A percentile compares a stretch with the other conserved stretches of the same genome.
phyloP scores from a whole-genome alignment of 2,113 vertebrate species.

The Hemiprocne comata region DNA sequence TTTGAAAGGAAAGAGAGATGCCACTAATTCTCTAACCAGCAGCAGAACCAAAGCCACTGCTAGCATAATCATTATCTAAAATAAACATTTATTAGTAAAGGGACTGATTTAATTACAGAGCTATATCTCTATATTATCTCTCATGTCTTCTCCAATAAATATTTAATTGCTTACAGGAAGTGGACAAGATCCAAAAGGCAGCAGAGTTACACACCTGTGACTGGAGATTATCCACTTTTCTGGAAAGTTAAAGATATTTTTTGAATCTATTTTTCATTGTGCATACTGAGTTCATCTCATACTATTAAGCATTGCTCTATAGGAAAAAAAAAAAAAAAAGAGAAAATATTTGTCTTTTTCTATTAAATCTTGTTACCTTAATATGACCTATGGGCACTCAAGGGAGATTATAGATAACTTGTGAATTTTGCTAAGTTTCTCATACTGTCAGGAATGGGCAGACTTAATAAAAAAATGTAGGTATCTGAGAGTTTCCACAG shows the following conservation, averaged over 20 bases:
- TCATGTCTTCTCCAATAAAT: neutral
- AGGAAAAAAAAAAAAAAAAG: no score
- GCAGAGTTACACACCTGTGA: neutral
- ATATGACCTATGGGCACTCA: neutral
- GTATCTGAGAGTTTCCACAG: neutral
- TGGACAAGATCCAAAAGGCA: neutral
- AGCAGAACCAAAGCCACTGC: neutral
- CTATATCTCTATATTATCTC: neutral
- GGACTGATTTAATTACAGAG: neutral
- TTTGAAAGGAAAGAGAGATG: neutral
- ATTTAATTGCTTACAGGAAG: neutral
- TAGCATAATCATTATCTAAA: neutral
- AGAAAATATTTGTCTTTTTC: neutral
- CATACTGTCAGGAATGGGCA: neutral
- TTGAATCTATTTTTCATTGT: neutral
- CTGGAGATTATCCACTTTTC: neutral
- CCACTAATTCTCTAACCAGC: neutral
- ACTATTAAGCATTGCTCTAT: neutral
- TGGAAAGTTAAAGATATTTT: neutral
- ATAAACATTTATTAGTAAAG: neutral
- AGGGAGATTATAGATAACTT: neutral
- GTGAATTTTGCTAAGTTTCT: neutral
- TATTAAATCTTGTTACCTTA: neutral
- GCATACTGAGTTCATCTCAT: neutral
- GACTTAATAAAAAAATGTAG: neutral